Percentiles rank a stretch among this genome's conserved stretches.
Evolutionary conservation across 2,113 vertebrate genomes (phyloP).

Genomic region (Microcebus murinus): DNA sequence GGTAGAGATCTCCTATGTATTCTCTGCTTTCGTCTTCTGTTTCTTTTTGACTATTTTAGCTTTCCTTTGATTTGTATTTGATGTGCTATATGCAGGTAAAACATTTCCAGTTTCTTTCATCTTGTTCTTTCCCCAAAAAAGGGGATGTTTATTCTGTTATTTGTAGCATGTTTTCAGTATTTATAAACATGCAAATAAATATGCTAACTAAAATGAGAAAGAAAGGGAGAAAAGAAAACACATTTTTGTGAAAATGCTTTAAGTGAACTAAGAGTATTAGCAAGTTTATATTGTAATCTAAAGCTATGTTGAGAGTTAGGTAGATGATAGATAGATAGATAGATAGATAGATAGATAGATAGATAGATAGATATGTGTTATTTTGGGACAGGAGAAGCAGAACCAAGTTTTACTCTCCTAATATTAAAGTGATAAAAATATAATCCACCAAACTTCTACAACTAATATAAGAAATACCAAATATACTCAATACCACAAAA

Average conservation of each 20-base stretch:
- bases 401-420: not conserved
- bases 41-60: not conserved
- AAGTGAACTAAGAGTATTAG: not conserved
- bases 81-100: not conserved
- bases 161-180: slow-evolving; percentile 1
- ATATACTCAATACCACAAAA: not conserved
- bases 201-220: not conserved
- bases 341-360: not conserved
- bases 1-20: not conserved
- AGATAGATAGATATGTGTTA: not conserved
- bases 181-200: not conserved
- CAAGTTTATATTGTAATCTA: not conserved
- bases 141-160: not conserved
- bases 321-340: not conserved
- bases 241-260: not conserved
- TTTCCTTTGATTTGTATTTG: slow-evolving; percentile 33
- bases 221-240: not conserved
- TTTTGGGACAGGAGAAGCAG: not conserved
- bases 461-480: not conserved
- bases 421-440: not conserved
- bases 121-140: not conserved
- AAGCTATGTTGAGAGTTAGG: not conserved
- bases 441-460: not conserved
- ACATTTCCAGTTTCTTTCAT: not conserved
- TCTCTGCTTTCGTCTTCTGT: not conserved